Evolutionary conservation across 2,113 vertebrate species (phyloP).

Genomic region (Hippopotamus amphibius): DNA sequence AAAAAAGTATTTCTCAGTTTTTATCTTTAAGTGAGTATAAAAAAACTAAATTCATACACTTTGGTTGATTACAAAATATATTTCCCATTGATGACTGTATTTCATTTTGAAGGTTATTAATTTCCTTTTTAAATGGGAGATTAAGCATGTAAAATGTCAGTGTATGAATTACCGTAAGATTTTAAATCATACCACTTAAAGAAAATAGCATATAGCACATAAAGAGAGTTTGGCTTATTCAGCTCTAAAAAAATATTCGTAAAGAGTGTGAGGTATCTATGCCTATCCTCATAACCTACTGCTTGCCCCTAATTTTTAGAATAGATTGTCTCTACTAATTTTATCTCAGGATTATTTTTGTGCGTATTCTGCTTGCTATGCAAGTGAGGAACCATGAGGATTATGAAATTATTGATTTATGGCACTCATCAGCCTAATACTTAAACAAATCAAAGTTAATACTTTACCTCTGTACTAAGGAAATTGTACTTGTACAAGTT

Average conservation of each 20-base stretch:
- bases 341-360: conserved; percentile 24
- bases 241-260: neutral
- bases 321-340: neutral
- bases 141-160: neutral
- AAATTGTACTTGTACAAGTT: neutral
- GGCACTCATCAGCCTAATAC: neutral
- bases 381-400: neutral
- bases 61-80: conserved; percentile 39
- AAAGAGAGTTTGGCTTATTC: neutral
- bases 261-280: neutral
- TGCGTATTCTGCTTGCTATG: neutral
- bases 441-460: conserved; percentile 13
- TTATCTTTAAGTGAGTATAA: neutral
- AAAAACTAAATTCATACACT: neutral
- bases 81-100: neutral
- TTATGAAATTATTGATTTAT: neutral
- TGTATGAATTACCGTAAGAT: neutral
- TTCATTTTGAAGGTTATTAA: conserved; percentile 22
- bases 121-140: conserved; percentile 16
- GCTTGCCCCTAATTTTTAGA: neutral
- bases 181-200: conserved; percentile 35
- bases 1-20: neutral
- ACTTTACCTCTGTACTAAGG: neutral
- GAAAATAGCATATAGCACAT: neutral
- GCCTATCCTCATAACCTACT: neutral